Percentiles rank a stretch among this genome's conserved stretches.
phyloP scores from a whole-genome alignment of 2,113 vertebrate species.

The Mesembrinibis cayennensis region DNA sequence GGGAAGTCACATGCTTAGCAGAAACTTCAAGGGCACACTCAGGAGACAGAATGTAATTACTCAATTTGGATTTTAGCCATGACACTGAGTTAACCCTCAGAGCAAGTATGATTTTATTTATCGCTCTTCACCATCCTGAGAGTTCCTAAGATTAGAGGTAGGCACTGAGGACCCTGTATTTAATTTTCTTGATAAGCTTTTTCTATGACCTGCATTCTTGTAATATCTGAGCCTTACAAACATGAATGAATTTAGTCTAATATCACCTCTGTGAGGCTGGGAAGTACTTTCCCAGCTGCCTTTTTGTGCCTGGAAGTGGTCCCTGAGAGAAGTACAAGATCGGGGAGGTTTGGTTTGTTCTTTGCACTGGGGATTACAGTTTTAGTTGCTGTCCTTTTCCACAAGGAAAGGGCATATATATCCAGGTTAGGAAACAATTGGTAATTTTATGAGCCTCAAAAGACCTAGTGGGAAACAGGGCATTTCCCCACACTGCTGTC shows the following conservation, averaged over 20 bases:
- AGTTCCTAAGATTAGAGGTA: background rate
- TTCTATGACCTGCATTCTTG: background rate
- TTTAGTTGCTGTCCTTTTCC: background rate
- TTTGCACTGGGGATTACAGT: background rate
- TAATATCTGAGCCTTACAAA: background rate
- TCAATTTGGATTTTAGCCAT: slow-evolving; percentile 62
- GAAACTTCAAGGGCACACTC: slow-evolving; percentile 58
- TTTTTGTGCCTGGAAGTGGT: background rate
- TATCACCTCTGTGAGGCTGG: background rate
- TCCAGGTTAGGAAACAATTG: background rate
- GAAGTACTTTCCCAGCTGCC: background rate
- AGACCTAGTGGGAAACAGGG: background rate
- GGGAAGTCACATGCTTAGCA: slow-evolving; percentile 53
- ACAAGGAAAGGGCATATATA: background rate
- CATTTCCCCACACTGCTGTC: background rate
- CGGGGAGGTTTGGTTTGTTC: background rate
- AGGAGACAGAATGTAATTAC: slow-evolving; percentile 59
- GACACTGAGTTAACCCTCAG: slow-evolving; percentile 54
- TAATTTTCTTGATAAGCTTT: slow-evolving; percentile 30
- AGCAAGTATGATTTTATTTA: slow-evolving; percentile 53
- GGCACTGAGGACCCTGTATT: slow-evolving; percentile 7
- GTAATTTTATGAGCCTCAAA: background rate
- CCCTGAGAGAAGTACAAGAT: background rate
- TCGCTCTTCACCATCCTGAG: slow-evolving; percentile 6
- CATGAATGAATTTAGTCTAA: background rate